Conservation (phyloP, 2,797 vertebrate genomes). For the Dendrocincla fuliginosa region DNA sequence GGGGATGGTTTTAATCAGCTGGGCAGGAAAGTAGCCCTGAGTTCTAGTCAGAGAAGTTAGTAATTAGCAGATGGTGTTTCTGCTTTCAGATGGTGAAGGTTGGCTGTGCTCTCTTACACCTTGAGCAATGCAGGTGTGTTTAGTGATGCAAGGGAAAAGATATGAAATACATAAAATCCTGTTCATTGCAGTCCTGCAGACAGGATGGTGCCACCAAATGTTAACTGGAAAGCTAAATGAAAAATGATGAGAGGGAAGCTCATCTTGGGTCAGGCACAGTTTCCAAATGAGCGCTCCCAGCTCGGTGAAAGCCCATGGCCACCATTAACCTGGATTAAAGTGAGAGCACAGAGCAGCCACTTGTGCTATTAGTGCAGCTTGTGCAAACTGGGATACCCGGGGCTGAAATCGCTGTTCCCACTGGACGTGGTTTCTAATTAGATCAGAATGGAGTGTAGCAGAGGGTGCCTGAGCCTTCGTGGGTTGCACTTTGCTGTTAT, state of each 20-base stretch:
- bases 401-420: background rate
- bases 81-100: background rate
- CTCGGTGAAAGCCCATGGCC: background rate
- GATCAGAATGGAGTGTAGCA: background rate
- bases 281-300: background rate
- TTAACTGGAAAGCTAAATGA: background rate
- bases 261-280: background rate
- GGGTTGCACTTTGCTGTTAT: background rate
- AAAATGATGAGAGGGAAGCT: background rate
- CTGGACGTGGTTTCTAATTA: background rate
- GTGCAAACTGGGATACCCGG: background rate
- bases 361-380: background rate
- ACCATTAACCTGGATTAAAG: constrained; percentile 21
- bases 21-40: background rate
- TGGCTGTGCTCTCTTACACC: background rate
- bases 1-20: background rate
- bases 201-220: background rate
- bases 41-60: background rate
- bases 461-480: background rate
- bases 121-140: background rate
- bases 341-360: background rate
- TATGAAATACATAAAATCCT: background rate
- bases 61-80: background rate
- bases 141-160: background rate
- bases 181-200: background rate